Base-by-base conservation (phyloP, 2,113 vertebrate genomes). In the Anolis sagrei region DNA sequence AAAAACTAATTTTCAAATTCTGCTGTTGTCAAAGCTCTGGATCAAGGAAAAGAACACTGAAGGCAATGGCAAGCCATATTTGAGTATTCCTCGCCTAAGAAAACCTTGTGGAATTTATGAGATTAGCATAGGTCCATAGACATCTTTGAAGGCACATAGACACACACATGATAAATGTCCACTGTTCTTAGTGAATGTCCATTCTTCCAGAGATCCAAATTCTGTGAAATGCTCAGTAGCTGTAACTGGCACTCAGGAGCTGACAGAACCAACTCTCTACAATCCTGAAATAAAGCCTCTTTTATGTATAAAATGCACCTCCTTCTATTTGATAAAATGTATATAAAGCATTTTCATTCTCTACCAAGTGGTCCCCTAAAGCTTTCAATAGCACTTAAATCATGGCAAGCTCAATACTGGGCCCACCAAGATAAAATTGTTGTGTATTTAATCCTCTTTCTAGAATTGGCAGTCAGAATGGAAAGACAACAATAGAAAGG, bases 401-500 rank as follows among this genome's bases (percentile, higher is more conserved):
- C 72, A 11, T 70, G 66, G 51, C 70, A 82, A 84, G 88, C 5
- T 85, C 90, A 79, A 79, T 29, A 81, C 16, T n/a, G 64, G 89
- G 80, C 68, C 86, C 86, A 90, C 87, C 82, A 64, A 84, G 86
- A 91, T 90, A 91, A 92, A 81, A 90, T 86, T 86, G 89, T 25
- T 89, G 87, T 89, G 82, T 54, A 76, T 83, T 89, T 91, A 91
- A 92, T 91, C 91, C 89, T 89, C 90, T 75, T 92, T 75, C 61
- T 89, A 77, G 92, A 91, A 90, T 89, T 77, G 90, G 25, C 84
- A 87, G 69, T 74, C 68, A 25, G 86, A 81, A 34, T 79, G 89
- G 81, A 70, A 76, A 93, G 91, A 91, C 77, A n/a, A 83, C 81
- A 89, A 79, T 39, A 73, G 75, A 87, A 93, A 94, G 80, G 77